Base-by-base conservation (phyloP, 2,888 invertebrate genomes). In the Drosophila robusta region DNA sequence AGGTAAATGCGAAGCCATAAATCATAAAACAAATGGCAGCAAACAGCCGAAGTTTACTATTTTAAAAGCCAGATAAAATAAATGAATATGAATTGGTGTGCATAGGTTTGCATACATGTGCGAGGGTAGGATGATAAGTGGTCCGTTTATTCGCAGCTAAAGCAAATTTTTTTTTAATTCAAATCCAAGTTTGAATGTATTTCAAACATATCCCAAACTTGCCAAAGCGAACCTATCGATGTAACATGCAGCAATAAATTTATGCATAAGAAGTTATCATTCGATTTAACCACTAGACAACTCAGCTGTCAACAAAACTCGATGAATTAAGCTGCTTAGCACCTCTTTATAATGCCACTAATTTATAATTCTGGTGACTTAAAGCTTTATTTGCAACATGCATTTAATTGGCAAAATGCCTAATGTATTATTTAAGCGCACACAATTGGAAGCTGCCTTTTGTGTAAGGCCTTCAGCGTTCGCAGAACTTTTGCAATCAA, bases 401-500 rank as follows among this genome's bases (percentile, higher is more conserved):
- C n/a, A 1, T 52, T 12, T 1, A 4, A 2, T 39, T 4, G 9
- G 44, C 12, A 24, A 44, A 44, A 44, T n/a, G 50, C 16, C n/a
- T 14, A 9, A 16, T 45, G 34, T 39, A 18, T 41, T 26, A 46
- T 62, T 29, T n/a, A 52, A 42, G 14, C 18, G 18, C 14, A 16
- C 16, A 46, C 3, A 45, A 44, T 16, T 26, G 18, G 2, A 45
- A 16, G 6, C 26, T 42, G 22, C 16, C 14, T 39, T 42, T 22
- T n/a, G 18, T 47, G 26, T 16, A 4, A 12, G 2, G 54, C n/a
- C 36, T 12, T 45, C 12, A 24, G 26, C 34, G 26, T 22, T 39
- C 8, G 16, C 18, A 9, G n/a, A 78, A 65, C 41, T 73, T 78
- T 54, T 11, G 24, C 46, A 55, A 60, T 44, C 32, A 42, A 42